Base-by-base conservation (phyloP, 2,797 vertebrate genomes). In the Taeniopygia guttata region DNA sequence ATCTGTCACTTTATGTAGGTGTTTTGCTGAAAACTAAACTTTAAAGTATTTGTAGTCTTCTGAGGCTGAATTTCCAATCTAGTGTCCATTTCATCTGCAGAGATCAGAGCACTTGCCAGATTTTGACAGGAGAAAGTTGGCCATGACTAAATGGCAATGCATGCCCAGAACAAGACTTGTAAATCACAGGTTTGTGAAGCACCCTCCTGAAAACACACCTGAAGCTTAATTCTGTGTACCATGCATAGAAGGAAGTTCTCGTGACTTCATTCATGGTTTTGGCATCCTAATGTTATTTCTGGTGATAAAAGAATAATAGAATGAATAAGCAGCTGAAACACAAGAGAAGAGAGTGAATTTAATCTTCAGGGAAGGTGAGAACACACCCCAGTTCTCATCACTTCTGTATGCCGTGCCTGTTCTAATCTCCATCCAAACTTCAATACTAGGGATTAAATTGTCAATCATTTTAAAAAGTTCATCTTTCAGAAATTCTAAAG, bases 241-340 rank as follows among this genome's bases (percentile, higher is more conserved):
- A 4, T 5, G 19, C 64, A 36, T 7, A 92, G 91, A 78, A 92
- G 92, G 94, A 96, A 91, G 73, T 83, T 84, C 46, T 91, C 67
- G 56, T 92, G 88, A 92, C 40, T 92, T 89, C 62, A 74, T 94
- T 87, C 34, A 48, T 58, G 51, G 42, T 93, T 94, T 90, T 95
- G 90, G 76, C 92, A 96, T 80, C n/a, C 27, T 36, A 60, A 2
- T 51, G 4, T 87, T 95, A 60, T 86, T 96, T 60, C 51, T 87
- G 78, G 32, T 94, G 83, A 72, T 87, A 78, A 80, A 81, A 91
- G 63, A 90, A 90, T 95, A 93, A 74, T 36, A 62, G 92, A 89
- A 63, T 90, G 76, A 90, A 85, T 80, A 89, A 92, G 68, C 69
- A 90, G 27, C 42, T 90, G 43, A 87, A 92, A 82, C 36, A 48